Percentiles rank a stretch among this genome's conserved stretches.
phyloP scores from a whole-genome alignment of 2,113 vertebrate species.

The Thermophis baileyi region DNA sequence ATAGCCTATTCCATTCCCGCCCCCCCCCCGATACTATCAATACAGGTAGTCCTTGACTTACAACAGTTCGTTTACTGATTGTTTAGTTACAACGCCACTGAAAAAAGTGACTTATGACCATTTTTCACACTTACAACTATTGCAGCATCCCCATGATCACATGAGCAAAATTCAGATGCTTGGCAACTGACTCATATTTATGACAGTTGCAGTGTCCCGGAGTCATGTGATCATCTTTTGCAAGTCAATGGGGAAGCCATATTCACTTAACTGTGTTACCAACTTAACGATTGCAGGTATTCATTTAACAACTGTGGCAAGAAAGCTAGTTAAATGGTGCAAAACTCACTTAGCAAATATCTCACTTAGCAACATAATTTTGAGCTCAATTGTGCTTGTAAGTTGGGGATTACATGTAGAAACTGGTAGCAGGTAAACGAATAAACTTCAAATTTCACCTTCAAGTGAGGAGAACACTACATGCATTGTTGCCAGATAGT shows the following conservation, averaged over 20 bases:
- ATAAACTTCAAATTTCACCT: not conserved
- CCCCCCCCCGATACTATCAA: not conserved
- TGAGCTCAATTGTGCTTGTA: not conserved
- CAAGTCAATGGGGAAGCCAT: not conserved
- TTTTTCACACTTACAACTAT: not conserved
- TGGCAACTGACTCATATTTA: not conserved
- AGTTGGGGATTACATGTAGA: not conserved
- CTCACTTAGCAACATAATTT: not conserved
- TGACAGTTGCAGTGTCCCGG: not conserved
- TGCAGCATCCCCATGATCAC: not conserved
- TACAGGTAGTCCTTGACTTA: not conserved
- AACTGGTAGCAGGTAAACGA: not conserved
- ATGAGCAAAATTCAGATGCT: not conserved
- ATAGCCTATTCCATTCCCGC: not conserved
- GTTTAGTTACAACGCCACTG: not conserved
- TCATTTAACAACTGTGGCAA: not conserved
- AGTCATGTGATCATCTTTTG: not conserved
- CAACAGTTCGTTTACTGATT: not conserved
- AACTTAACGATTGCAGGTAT: too few species aligned
- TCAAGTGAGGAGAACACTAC: not conserved
- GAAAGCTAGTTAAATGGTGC: not conserved
- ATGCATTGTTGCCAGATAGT: not conserved
- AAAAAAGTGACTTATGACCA: not conserved
- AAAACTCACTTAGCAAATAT: not conserved
- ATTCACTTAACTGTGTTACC: not conserved